Percentiles rank a stretch among this genome's conserved stretches.
Conservation (phyloP, 1,140 invertebrate species). For the Drosophila pseudoobscura region DNA sequence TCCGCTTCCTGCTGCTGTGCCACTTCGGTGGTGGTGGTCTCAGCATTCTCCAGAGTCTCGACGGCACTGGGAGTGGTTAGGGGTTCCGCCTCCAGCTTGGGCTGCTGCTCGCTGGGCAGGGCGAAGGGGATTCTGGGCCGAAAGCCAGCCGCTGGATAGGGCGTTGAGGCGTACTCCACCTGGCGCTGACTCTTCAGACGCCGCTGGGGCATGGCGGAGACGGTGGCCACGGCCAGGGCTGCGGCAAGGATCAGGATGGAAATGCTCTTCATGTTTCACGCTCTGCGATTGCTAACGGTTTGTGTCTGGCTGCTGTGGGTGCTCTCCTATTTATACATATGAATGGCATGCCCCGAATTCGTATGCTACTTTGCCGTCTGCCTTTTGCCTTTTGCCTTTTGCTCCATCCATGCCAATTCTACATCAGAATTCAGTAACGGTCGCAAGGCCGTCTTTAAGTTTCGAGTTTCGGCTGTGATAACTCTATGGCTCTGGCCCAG, state of each 20-base stretch:
- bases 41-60: conserved; percentile 51
- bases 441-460: conserved; percentile 60
- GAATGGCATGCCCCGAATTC: background rate
- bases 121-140: conserved; percentile 69
- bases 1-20: conserved; percentile 35
- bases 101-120: conserved; percentile 62
- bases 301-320: conserved; percentile 66
- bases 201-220: conserved; percentile 55
- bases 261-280: conserved; percentile 40
- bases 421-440: conserved; percentile 78
- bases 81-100: conserved; percentile 47
- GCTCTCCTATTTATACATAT: conserved; percentile 59
- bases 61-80: conserved; percentile 30
- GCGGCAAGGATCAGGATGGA: conserved; percentile 43
- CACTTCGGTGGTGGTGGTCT: conserved; percentile 36
- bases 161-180: conserved; percentile 68
- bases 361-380: background rate
- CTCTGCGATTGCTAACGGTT: conserved; percentile 62
- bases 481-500: conserved; percentile 35
- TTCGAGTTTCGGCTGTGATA: conserved; percentile 49
- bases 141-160: conserved; percentile 75
- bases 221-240: conserved; percentile 28
- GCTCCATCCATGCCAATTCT: conserved; percentile 42
- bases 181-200: conserved; percentile 70
- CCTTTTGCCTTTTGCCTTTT: too few species aligned